Evolutionary conservation across 1,140 invertebrate species (phyloP), one percentile per base, ranked within the genome.

Genomic region (Atta cephalotes): DNA sequence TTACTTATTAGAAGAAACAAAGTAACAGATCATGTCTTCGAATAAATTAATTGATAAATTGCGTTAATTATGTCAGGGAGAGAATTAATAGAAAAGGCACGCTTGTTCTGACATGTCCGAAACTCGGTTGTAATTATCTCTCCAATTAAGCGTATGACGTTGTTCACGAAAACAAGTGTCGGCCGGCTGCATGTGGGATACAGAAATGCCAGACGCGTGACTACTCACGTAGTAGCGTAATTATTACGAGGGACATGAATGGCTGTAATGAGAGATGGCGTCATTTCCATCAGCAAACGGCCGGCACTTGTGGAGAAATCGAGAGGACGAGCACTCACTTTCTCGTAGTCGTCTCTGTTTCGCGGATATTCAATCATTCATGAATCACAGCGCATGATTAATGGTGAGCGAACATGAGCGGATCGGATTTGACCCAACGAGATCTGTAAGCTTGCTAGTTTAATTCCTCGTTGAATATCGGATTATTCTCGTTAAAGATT

Each of bases 241-340:
- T 92, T 92, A 91, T 91, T 87, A 89, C 68, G 74, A 39, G 58
- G 77, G 58, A 86, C 71, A 87, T 84, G 90, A 89, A 92, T 88
- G 87, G 68, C 49, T 53, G 71, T 89, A 92, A 92, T 89, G 86
- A 90, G 89, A 63, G 80, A 86, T 92, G 91, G 79, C 91, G 91
- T 92, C 91, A 92, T 92, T 79, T 65, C 60, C 66, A 77, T 90
- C 72, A 76, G 68, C 85, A 51, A 56, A n/a, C 65, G 56, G 49
- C 66, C 12, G n/a, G 53, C 58, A 49, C 9, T 82, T 16, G 68
- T 71, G n/a, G 58, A 77, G 89, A 90, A 74, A 85, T 86, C 85
- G 80, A 85, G 76, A 71, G 70, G 88, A 78, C 62, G 9, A 21
- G 21, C 53, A 16, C 56, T 58, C 86, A 84, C 86, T 87, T 84